phyloP scores from a whole-genome alignment of 2,888 invertebrate genomes.

The Camptogramma bilineatum region DNA sequence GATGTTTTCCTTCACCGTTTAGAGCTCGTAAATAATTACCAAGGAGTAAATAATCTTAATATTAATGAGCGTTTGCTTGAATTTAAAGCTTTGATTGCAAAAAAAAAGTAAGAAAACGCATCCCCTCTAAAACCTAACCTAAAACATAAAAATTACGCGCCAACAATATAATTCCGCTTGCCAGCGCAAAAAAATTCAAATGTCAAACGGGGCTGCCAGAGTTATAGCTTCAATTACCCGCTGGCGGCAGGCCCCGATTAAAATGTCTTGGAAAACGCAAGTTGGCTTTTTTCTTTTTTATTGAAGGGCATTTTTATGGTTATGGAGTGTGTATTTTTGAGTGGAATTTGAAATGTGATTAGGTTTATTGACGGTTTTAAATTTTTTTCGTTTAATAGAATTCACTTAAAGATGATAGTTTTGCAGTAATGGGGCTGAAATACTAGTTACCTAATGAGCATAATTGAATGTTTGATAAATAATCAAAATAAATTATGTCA shows the following conservation, averaged over 20 bases:
- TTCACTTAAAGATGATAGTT: not conserved
- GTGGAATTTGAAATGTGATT: slow-evolving; percentile 26
- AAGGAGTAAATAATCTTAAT: too few species aligned
- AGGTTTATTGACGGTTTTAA: slow-evolving; percentile 11
- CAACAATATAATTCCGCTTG: slow-evolving; percentile 72
- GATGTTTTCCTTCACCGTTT: too few species aligned
- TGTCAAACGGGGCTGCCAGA: slow-evolving; percentile 82
- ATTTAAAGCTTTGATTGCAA: too few species aligned
- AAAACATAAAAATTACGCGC: slow-evolving; percentile 58
- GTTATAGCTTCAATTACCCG: slow-evolving; percentile 82
- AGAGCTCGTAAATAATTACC: too few species aligned
- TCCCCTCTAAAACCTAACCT: slow-evolving; percentile 58
- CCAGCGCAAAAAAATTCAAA: slow-evolving; percentile 76
- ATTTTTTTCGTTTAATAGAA: too few species aligned
- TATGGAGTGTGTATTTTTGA: slow-evolving; percentile 34
- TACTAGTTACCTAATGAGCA: too few species aligned
- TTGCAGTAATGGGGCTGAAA: not conserved
- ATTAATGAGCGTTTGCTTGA: too few species aligned
- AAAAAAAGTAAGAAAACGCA: slow-evolving; percentile 47
- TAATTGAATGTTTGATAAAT: too few species aligned
- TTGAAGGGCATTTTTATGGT: slow-evolving; percentile 58
- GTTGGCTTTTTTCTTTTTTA: slow-evolving; percentile 61
- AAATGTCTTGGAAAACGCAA: slow-evolving; percentile 75
- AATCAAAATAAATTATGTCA: too few species aligned
- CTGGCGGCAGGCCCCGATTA: slow-evolving; percentile 71